Conservation (phyloP, 2,113 vertebrate genomes). For the Mystacornis crossleyi region DNA sequence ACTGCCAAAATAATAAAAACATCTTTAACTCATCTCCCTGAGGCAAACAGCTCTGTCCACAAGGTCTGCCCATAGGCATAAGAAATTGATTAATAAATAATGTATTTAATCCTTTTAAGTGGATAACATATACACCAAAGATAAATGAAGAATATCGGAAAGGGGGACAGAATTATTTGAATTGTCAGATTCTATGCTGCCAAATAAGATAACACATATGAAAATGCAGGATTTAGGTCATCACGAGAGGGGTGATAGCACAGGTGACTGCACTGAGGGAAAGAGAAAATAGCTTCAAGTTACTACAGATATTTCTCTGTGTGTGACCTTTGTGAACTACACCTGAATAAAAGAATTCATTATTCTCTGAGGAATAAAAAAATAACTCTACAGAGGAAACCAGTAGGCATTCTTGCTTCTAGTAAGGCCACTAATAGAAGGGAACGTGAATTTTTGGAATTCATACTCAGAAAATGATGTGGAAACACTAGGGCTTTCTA, state of each 20-base stretch:
- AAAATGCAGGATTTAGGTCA: not conserved
- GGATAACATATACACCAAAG: not conserved
- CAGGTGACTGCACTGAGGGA: accelerated
- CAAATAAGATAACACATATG: not conserved
- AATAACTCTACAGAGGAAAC: not conserved
- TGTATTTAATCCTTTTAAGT: not conserved
- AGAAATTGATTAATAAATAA: not conserved
- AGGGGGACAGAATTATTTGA: not conserved
- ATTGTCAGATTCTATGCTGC: not conserved
- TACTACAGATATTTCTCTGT: not conserved
- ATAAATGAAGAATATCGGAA: not conserved
- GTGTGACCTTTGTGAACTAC: not conserved
- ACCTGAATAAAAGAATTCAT: not conserved
- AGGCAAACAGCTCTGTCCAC: not conserved
- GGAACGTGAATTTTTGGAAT: not conserved
- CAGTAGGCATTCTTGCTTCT: not conserved
- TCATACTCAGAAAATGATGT: not conserved
- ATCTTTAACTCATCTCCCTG: not conserved
- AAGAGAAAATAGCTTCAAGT: not conserved
- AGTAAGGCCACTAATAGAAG: not conserved
- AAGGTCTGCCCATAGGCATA: not conserved
- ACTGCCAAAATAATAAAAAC: not conserved
- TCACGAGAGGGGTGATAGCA: not conserved
- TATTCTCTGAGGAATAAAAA: not conserved
- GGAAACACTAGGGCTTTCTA: not conserved